Conservation (phyloP, 2,888 invertebrate genomes). For the Mactromeris polynyma region DNA sequence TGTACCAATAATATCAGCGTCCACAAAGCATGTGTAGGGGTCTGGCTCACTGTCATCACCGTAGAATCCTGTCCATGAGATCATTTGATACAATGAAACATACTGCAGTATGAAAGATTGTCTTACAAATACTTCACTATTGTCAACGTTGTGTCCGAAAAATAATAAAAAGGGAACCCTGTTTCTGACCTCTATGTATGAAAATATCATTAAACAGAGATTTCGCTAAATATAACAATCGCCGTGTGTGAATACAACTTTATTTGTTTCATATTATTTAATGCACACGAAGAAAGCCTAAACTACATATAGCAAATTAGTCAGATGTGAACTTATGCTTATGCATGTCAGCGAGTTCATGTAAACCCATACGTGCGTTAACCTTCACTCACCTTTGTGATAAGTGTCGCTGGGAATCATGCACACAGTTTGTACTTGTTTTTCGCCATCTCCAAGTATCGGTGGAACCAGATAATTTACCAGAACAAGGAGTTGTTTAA, state of each 20-base stretch:
- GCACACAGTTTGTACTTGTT: slow-evolving; percentile 60
- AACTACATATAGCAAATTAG: too few species aligned
- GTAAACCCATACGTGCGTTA: too few species aligned
- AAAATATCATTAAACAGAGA: too few species aligned
- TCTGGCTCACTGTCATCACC: slow-evolving; percentile 52
- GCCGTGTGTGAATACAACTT: too few species aligned
- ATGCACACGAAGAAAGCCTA: too few species aligned
- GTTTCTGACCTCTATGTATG: too few species aligned
- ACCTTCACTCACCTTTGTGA: slow-evolving; percentile 42
- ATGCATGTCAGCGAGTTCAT: too few species aligned
- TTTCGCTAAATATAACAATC: too few species aligned
- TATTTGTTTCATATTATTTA: too few species aligned
- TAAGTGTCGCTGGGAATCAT: slow-evolving; percentile 59
- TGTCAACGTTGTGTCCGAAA: too few species aligned
- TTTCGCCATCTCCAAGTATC: not conserved
- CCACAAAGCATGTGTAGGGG: slow-evolving; percentile 79
- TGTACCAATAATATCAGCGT: slow-evolving; percentile 72
- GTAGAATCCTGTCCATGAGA: slow-evolving; percentile 51
- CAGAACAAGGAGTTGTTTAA: slow-evolving; percentile 44
- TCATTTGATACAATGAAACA: not conserved
- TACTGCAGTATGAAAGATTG: not conserved
- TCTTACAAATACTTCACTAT: not conserved
- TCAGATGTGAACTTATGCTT: too few species aligned
- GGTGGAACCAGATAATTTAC: slow-evolving; percentile 31
- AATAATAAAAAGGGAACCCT: too few species aligned